phyloP scores from a whole-genome alignment of 2,113 vertebrate species.

The Pangasianodon hypophthalmus region DNA sequence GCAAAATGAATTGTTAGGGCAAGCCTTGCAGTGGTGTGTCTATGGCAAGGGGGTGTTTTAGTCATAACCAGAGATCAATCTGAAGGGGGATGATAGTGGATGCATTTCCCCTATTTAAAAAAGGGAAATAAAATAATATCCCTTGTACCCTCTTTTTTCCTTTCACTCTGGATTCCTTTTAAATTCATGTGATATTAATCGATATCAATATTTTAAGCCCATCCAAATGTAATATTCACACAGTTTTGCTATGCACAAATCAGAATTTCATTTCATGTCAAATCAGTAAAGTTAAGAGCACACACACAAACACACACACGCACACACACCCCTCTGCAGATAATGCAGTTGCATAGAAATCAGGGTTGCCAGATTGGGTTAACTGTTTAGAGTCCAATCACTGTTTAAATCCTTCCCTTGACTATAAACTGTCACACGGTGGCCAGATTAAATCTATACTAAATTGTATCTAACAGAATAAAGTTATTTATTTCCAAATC shows the following conservation, averaged over 20 bases:
- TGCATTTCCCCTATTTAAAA: not conserved
- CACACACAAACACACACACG: not conserved
- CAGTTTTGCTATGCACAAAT: not conserved
- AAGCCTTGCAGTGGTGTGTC: constrained; percentile 30
- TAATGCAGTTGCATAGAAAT: not conserved
- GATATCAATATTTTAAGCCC: not conserved
- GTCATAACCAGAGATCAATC: constrained; percentile 10
- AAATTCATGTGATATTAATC: not conserved
- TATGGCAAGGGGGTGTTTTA: constrained; percentile 25
- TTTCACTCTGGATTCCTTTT: not conserved
- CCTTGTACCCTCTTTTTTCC: not conserved
- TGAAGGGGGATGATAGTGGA: constrained; percentile 7
- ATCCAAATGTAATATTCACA: not conserved
- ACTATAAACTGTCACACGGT: not conserved
- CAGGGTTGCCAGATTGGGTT: not conserved
- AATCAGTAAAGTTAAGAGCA: not conserved
- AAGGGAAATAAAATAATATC: not conserved
- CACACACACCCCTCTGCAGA: not conserved
- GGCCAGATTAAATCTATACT: not conserved
- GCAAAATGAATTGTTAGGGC: not conserved
- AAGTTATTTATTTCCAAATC: not conserved
- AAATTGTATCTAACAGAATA: not conserved
- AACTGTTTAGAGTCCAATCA: not conserved
- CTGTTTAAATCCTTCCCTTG: not conserved
- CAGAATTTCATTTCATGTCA: not conserved